Evolutionary conservation across 1,140 invertebrate species (phyloP), one percentile per base, ranked within the genome.

Genomic region (Hylaeus volcanicus): DNA sequence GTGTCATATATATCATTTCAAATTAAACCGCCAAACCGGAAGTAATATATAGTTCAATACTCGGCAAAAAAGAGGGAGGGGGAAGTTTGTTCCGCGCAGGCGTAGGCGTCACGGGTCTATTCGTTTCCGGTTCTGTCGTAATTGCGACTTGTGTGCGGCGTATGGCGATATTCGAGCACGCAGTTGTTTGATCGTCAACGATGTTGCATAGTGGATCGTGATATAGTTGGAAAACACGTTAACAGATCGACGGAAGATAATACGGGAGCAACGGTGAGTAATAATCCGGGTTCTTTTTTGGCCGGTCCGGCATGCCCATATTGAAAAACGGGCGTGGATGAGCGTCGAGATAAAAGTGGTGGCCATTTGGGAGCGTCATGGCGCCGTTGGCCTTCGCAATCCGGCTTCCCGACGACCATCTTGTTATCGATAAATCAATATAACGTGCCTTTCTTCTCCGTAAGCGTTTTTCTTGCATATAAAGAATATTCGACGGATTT

Each of bases 341-440:
- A 70, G 58, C 64, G 64, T 79, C 45, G 83, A 79, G 85, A 26
- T 69, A 63, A 78, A 79, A 84, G 76, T 74, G 77, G 76, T 85
- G 76, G 86, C 78, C 83, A 80, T 84, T 87, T 69, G 76, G 65
- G 78, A 74, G 77, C 82, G 84, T 82, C 75, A 90, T 90, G 89
- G 90, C 89, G 89, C 51, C 79, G 84, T 89, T 82, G 84, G 85
- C 81, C 86, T 89, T 88, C 76, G 86, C 85, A 85, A 69, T 91
- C 78, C 81, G 85, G 85, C 87, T 85, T 88, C 80, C 82, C 68
- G 86, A 90, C 90, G 87, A 91, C 90, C 90, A 90, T 91, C 86
- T 91, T 91, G 88, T 85, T 85, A 85, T 88, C 89, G 88, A 86
- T 83, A 88, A 89, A 91, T 91, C 90, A 84, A 91, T 91, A 90